Evolutionary conservation across 1,140 invertebrate species (phyloP).

Genomic region (Eurosta solidaginis): DNA sequence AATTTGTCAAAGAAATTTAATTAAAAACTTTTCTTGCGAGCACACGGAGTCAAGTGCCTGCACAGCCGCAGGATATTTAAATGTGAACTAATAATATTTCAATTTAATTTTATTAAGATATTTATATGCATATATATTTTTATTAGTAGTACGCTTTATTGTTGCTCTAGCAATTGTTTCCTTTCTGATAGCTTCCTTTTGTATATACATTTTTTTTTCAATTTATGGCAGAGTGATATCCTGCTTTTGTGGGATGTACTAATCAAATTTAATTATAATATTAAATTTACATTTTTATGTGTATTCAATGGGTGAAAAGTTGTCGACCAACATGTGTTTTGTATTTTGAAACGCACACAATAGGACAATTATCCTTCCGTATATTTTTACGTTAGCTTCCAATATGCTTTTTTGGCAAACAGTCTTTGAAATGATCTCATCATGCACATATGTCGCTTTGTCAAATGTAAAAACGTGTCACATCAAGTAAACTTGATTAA

Average conservation of each 20-base stretch:
- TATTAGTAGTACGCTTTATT: not conserved
- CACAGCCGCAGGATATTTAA: constrained; percentile 31
- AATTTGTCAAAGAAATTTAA: constrained; percentile 38
- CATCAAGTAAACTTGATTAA: constrained; percentile 58
- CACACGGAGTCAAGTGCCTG: not conserved
- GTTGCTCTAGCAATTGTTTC: not conserved
- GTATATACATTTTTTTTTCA: not conserved
- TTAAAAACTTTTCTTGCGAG: constrained; percentile 34
- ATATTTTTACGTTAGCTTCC: not conserved
- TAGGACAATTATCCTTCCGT: not conserved
- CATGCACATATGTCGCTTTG: not conserved
- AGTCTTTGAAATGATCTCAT: constrained; percentile 3
- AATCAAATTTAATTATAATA: constrained; percentile 14
- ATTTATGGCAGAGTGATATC: not conserved
- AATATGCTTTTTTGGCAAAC: not conserved
- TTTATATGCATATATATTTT: not conserved
- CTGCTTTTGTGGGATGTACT: not conserved
- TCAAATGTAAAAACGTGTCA: constrained; percentile 49
- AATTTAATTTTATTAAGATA: constrained; percentile 27
- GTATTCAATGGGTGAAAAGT: not conserved
- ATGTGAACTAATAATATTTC: constrained; percentile 36
- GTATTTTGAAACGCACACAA: not conserved
- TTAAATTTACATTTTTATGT: constrained; percentile 11
- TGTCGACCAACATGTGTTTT: not conserved
- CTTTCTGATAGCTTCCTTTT: not conserved